phyloP scores from a whole-genome alignment of 2,113 vertebrate genomes.

The Leuciscus idus region DNA sequence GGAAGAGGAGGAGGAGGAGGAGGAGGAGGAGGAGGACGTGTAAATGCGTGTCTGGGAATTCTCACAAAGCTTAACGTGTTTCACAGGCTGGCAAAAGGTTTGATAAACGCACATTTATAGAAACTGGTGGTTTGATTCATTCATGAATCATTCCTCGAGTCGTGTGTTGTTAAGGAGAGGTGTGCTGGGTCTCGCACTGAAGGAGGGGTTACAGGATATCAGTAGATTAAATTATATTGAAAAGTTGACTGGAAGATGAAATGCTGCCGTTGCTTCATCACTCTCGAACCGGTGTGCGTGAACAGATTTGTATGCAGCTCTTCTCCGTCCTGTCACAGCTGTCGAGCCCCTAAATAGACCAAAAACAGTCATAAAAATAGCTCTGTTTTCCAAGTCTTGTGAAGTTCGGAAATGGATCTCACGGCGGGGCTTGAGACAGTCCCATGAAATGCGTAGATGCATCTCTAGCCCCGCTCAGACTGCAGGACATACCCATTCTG shows the following conservation, averaged over 20 bases:
- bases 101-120: not conserved
- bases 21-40: not conserved
- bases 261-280: not conserved
- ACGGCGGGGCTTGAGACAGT: no score
- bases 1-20: not conserved
- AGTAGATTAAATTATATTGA: not conserved
- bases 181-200: not conserved
- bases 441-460: no score
- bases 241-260: not conserved
- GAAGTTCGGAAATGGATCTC: no score
- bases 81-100: not conserved
- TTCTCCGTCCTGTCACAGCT: not conserved
- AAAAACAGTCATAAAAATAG: not conserved
- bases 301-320: not conserved
- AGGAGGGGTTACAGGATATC: not conserved
- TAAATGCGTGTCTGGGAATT: constrained; percentile 32
- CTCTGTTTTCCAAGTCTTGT: not conserved
- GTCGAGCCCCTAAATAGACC: not conserved
- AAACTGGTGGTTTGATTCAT: not conserved
- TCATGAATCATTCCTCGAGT: not conserved
- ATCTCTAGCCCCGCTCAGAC: no score
- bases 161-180: not conserved
- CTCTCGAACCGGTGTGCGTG: not conserved
- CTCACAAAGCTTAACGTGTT: constrained; percentile 1
- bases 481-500: no score